Evolutionary conservation across 2,888 invertebrate genomes (phyloP), one percentile per base, ranked within the genome.

Genomic region (Sipha maydis): DNA sequence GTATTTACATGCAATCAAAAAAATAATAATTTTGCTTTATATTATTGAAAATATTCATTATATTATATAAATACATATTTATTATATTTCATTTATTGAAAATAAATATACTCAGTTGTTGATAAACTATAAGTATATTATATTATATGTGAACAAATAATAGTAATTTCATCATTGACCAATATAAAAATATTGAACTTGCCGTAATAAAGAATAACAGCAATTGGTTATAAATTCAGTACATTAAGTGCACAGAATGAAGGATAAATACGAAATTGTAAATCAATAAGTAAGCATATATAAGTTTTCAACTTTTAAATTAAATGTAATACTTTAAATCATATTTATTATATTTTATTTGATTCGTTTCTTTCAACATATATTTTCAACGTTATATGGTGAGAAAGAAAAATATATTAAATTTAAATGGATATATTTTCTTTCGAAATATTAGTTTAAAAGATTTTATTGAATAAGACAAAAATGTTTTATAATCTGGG

Each of bases 391-490:
- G 71, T 28, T 28, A 28, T 28, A 28, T 25, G 48, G 21, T 21
- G 69, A 28, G 28, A 71, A 71, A 14, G 31, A 17, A 71, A 71
- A 71, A 71, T 28, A 85, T 38, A 67, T 17, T 9, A 21, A 1
- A 19, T 67, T n/a, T 41, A 61, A 34, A 17, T 17, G 56, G 71
- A 73, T 2, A 82, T 25, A 82, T 54, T 19, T 14, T 38, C 8
- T 80, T 38, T 14, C 9, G 28, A 67, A 41, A 80, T 80, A 80
- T 80, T 67, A 80, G 41, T 67, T 80, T 67, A n/a, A 67, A 67
- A 41, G 19, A 67, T 41, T 67, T 38, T 41, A 80, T 41, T n/a
- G 19, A 67, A 80, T 38, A 80, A 67, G 54, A 38, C 21, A 61
- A 61, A 80, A 80, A 80, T 38, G n/a, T n/a, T 17, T 8, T n/a